Evolutionary conservation across 2,113 vertebrate genomes (phyloP), one percentile per base, ranked within the genome.

Genomic region (Eurystomus gularis): DNA sequence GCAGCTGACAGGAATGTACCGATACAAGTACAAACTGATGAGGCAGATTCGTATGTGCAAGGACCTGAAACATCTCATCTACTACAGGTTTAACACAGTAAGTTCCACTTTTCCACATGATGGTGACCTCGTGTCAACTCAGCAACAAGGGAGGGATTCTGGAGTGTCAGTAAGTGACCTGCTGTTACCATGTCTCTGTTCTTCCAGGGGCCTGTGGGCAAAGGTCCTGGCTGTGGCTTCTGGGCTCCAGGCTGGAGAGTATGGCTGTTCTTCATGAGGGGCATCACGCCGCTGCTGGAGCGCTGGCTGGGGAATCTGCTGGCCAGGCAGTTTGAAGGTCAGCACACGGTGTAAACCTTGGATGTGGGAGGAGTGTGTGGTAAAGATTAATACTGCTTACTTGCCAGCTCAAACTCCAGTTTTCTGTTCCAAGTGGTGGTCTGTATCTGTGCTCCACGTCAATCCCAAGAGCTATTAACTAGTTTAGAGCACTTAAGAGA

Each of bases 251-350:
- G 99, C 40, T 99, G 99, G 99, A 98, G 99, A 70, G 99, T 99
- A n/a, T 99, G 99, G 99, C 98, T 99, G 68, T 99, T 99, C 97
- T 99, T 99, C 96, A 99, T 99, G 99, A 98, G 99, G 60, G 99
- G 99, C 61, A 99, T 99, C 96, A 99, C 99, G 3, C 99, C 99
- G 0, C 97, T 99, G 97, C 96, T 99, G 96, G 99, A 99, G 92
- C 98, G 99, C 42, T 99, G 99, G 99, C 98, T 99, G 24, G 99
- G 99, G 46, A 99, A 99, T 98, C 98, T 99, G 88, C 98, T 99
- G 95, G 99, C 99, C 95, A 98, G 99, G 93, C 99, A 99, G 97
- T 99, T 99, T 97, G 99, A 99, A 98, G 99, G 99, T 99, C 88
- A 98, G 98, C 89, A 48, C 16, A 4, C 20, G 71, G 23, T 52